Conservation (phyloP, 2,888 invertebrate species). For the Boloria selene region DNA sequence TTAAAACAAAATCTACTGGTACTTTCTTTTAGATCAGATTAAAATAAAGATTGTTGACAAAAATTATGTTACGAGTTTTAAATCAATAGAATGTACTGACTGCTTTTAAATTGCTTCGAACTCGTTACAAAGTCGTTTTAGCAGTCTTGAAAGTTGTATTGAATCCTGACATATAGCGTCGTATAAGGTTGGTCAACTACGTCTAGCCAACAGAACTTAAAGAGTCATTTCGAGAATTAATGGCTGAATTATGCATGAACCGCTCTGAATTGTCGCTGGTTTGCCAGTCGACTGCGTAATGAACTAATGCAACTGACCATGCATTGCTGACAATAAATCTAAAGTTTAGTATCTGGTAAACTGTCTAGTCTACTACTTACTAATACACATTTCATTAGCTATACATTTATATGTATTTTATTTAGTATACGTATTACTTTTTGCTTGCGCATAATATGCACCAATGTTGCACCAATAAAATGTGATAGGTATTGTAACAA, state of each 20-base stretch:
- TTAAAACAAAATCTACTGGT: background rate
- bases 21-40: conserved; percentile 2
- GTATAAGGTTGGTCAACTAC: conserved; percentile 64
- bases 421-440: too few relatives aligned
- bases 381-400: background rate
- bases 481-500: conserved; percentile 55
- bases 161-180: conserved; percentile 59
- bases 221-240: conserved; percentile 77
- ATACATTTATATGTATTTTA: background rate
- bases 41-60: conserved; percentile 16
- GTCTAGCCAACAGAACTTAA: conserved; percentile 70
- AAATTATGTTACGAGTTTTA: conserved; percentile 28
- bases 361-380: background rate
- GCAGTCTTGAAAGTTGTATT: conserved; percentile 59
- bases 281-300: conserved; percentile 70
- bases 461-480: conserved; percentile 60
- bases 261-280: conserved; percentile 72
- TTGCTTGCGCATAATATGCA: conserved; percentile 34
- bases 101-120: conserved; percentile 40
- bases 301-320: conserved; percentile 35
- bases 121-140: conserved; percentile 43
- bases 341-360: conserved; percentile 25
- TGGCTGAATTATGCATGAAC: conserved; percentile 78
- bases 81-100: conserved; percentile 35
- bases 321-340: conserved; percentile 32